These are phyloP conservation scores for Montipora cactus DNA, from an alignment of 64 coral and sea anemone species.

Conservation along the genomic window DNA sequence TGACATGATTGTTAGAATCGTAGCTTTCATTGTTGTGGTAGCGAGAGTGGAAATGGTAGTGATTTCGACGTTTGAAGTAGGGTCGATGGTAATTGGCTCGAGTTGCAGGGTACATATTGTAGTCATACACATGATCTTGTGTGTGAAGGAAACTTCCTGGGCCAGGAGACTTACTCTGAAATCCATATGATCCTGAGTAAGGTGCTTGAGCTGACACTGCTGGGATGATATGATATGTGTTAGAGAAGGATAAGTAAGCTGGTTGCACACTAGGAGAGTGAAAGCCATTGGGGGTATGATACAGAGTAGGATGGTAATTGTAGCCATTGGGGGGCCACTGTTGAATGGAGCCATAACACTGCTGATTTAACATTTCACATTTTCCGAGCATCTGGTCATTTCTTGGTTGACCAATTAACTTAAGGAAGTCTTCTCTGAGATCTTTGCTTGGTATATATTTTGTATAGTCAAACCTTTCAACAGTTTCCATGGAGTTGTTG, in stretches of 20 bases:
- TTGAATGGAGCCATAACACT: background rate
- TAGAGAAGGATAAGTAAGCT: constrained; percentile 61
- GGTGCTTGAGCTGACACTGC: constrained; percentile 46
- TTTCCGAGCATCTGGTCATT: constrained; percentile 68
- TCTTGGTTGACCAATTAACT: constrained; percentile 83
- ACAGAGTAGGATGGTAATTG: constrained; percentile 61
- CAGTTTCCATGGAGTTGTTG: constrained; percentile 40
- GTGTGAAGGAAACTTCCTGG: constrained; percentile 62
- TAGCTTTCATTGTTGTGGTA: constrained; percentile 69
- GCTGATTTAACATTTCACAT: constrained; percentile 48
- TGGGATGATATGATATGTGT: constrained; percentile 69
- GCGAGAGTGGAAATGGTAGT: constrained; percentile 41
- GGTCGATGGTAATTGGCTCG: constrained; percentile 70
- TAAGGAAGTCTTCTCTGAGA: constrained; percentile 85
- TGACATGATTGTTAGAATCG: constrained; percentile 66
- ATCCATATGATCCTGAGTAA: constrained; percentile 57
- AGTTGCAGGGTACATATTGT: constrained; percentile 49
- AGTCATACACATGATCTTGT: constrained; percentile 69
- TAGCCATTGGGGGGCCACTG: constrained; percentile 77
- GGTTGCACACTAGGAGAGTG: constrained; percentile 25
- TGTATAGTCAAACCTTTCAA: constrained; percentile 89
- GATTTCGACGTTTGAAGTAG: constrained; percentile 67
- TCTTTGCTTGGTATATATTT: constrained; percentile 84
- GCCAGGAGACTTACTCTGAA: constrained; percentile 44
- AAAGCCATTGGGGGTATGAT: constrained; percentile 50